Conservation (phyloP, 1,140 invertebrate species). For the Colletes gigas region DNA sequence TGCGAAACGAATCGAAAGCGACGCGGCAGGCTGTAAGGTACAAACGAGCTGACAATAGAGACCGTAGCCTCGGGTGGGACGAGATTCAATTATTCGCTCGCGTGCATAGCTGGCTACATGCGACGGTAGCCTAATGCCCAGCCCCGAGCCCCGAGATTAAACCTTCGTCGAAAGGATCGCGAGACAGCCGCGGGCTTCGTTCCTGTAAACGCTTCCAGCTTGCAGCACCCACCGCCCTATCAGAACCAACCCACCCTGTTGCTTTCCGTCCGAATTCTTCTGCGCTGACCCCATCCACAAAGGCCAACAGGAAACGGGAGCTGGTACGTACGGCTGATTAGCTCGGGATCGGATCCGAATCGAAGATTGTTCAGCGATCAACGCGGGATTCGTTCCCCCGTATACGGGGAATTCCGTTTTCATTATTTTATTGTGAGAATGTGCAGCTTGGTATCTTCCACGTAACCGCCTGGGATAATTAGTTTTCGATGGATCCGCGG, state of each 20-base stretch:
- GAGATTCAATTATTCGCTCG: slow-evolving; percentile 52
- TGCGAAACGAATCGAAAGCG: slow-evolving; percentile 13
- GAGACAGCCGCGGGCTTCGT: background rate
- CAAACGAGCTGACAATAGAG: slow-evolving; percentile 40
- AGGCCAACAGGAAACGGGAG: background rate
- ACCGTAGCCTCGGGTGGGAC: slow-evolving; percentile 5
- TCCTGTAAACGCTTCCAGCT: background rate
- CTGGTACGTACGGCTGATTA: background rate
- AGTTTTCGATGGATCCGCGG: too few relatives aligned
- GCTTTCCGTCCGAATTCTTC: background rate
- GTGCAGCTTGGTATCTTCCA: background rate
- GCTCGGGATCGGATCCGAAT: background rate
- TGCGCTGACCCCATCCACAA: background rate
- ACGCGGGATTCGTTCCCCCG: background rate
- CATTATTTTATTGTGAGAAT: background rate
- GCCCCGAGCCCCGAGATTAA: slow-evolving; percentile 33
- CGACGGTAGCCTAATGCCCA: background rate
- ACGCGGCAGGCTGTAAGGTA: background rate
- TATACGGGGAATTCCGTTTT: background rate
- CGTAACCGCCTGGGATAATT: background rate
- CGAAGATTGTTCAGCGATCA: background rate
- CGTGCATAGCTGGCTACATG: slow-evolving; percentile 31
- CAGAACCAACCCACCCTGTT: background rate
- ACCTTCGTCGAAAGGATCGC: background rate
- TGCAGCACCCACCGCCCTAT: background rate